phyloP scores from a whole-genome alignment of 1,140 invertebrate species.

The Tetramorium alpestre region DNA sequence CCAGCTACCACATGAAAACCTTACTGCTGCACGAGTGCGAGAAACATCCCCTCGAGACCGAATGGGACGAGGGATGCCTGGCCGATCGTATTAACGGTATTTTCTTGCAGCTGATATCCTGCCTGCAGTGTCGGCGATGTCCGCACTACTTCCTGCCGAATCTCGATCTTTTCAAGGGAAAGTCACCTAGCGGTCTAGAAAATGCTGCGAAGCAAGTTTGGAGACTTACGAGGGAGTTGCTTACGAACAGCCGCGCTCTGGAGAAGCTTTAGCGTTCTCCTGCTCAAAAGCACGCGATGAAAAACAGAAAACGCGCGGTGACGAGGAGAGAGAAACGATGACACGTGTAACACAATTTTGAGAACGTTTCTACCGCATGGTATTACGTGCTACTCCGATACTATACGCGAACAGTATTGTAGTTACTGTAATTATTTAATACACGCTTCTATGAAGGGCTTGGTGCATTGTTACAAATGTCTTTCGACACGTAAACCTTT shows the following conservation, averaged over 20 bases:
- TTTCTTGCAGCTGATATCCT: constrained; percentile 97
- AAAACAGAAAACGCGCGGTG: not conserved
- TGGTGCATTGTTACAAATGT: constrained; percentile 45
- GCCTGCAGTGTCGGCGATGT: constrained; percentile 96
- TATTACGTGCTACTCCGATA: constrained; percentile 53
- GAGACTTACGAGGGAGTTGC: constrained; percentile 94
- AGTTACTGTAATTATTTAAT: constrained; percentile 56
- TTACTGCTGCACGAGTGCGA: constrained; percentile 97
- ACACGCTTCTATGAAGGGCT: constrained; percentile 37
- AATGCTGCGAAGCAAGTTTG: constrained; percentile 97
- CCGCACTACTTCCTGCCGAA: constrained; percentile 97
- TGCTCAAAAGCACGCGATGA: not conserved
- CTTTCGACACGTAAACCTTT: constrained; percentile 11
- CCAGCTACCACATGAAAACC: constrained; percentile 95
- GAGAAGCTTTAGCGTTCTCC: constrained; percentile 91
- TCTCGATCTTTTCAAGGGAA: constrained; percentile 95
- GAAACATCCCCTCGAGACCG: constrained; percentile 95
- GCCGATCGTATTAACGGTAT: constrained; percentile 98
- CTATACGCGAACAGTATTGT: constrained; percentile 26
- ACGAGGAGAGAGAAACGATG: not conserved
- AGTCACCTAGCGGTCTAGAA: constrained; percentile 93
- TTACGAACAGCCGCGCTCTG: constrained; percentile 95
- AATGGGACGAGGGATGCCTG: constrained; percentile 96
- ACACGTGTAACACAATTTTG: constrained; percentile 12
- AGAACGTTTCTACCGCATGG: constrained; percentile 33